phyloP scores from a whole-genome alignment of 2,888 invertebrate genomes.

The Lepidochitona cinerea region DNA sequence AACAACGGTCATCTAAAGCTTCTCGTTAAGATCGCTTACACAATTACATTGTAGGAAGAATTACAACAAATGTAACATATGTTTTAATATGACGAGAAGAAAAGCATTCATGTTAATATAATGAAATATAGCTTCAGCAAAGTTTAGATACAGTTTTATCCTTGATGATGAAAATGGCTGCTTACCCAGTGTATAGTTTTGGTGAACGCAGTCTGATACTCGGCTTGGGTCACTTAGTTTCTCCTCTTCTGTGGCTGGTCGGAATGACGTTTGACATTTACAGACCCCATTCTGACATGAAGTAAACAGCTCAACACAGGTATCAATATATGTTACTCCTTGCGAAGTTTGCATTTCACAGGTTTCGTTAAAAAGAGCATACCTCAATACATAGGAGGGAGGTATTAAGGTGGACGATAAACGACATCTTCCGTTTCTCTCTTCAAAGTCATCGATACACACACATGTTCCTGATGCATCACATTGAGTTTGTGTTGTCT shows the following conservation, averaged over 20 bases:
- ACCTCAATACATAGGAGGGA: background rate
- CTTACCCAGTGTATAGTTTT: background rate
- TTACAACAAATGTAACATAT: too few species aligned
- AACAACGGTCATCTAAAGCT: too few species aligned
- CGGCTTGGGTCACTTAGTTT: background rate
- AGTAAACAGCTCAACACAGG: background rate
- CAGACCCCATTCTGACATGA: background rate
- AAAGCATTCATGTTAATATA: too few species aligned
- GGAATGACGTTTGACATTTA: background rate
- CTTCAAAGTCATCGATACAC: background rate
- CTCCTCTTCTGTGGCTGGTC: background rate
- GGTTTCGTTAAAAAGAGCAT: background rate
- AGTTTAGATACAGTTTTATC: too few species aligned
- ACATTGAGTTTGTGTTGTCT: too few species aligned
- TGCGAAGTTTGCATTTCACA: background rate
- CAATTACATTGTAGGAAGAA: too few species aligned
- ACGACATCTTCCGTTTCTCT: background rate
- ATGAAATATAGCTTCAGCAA: too few species aligned
- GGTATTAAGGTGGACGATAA: background rate
- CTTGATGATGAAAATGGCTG: too few species aligned
- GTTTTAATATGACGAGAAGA: too few species aligned
- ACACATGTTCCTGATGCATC: too few species aligned
- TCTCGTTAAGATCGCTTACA: too few species aligned
- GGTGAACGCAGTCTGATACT: background rate
- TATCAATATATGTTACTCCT: background rate